Evolutionary conservation across 2,888 invertebrate genomes (phyloP).

Genomic region (Campoplex nolae): DNA sequence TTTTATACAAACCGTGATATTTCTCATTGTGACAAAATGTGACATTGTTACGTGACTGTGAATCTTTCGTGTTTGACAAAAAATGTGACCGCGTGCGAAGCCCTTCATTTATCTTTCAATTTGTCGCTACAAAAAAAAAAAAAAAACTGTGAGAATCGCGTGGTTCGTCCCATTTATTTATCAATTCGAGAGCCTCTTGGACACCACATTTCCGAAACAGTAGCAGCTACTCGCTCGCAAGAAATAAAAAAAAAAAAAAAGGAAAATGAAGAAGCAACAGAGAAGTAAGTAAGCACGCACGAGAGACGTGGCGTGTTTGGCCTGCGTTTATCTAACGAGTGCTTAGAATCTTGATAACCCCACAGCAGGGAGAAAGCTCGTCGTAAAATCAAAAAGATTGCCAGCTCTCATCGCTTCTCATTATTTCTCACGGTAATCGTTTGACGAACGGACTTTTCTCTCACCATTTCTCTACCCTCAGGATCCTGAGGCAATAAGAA

Average conservation of each 20-base stretch:
- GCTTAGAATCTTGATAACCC: conserved; percentile 75
- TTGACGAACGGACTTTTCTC: not conserved
- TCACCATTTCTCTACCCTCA: not conserved
- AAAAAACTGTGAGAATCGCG: conserved; percentile 73
- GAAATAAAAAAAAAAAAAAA: not conserved
- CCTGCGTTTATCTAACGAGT: conserved; percentile 73
- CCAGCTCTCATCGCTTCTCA: conserved; percentile 61
- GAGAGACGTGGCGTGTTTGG: conserved; percentile 75
- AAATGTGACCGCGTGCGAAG: conserved; percentile 73
- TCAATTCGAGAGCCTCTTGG: conserved; percentile 76
- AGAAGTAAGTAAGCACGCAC: conserved; percentile 59
- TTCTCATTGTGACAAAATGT: too few species aligned
- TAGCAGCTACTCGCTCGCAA: conserved; percentile 35
- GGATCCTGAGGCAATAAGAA: not conserved
- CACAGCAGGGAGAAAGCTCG: conserved; percentile 44
- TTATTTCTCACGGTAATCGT: conserved; percentile 46
- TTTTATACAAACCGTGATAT: not conserved
- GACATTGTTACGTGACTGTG: not conserved
- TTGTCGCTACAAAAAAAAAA: conserved; percentile 70
- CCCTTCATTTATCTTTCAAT: conserved; percentile 52
- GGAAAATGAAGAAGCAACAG: conserved; percentile 33
- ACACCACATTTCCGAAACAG: conserved; percentile 36
- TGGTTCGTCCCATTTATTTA: conserved; percentile 77
- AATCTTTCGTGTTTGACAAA: conserved; percentile 46
- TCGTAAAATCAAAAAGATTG: conserved; percentile 47